phyloP scores from a whole-genome alignment of 2,888 invertebrate genomes.

The Eudasyphora cyanicolor region DNA sequence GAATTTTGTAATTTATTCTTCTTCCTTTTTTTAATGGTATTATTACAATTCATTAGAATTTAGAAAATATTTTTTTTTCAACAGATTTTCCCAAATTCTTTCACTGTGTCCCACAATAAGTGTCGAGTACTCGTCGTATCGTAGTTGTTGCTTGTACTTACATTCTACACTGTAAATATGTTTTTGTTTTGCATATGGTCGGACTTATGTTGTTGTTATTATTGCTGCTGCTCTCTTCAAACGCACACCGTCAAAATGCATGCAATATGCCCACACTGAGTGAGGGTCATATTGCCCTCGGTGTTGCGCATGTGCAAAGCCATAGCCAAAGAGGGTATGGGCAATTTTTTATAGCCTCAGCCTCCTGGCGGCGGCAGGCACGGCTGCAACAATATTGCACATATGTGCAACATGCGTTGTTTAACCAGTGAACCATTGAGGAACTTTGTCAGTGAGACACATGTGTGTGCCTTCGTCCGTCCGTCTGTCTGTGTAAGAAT shows the following conservation, averaged over 20 bases:
- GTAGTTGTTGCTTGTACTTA: not conserved
- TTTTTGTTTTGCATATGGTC: constrained; percentile 36
- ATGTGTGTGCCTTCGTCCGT: constrained; percentile 20
- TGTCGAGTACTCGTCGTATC: not conserved
- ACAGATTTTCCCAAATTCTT: too few species aligned
- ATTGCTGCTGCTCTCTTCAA: constrained; percentile 3
- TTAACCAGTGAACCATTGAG: constrained; percentile 38
- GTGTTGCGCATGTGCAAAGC: constrained; percentile 14
- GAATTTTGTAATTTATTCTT: too few species aligned
- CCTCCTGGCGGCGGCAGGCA: not conserved
- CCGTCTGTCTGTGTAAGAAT: constrained; percentile 24
- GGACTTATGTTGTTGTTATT: not conserved
- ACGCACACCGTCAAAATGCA: not conserved
- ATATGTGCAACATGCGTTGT: constrained; percentile 62
- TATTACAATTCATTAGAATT: too few species aligned
- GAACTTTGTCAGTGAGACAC: constrained; percentile 18
- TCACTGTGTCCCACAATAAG: too few species aligned
- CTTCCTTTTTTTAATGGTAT: too few species aligned
- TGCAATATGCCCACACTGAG: not conserved
- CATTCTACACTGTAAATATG: constrained; percentile 51
- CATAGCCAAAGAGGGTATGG: too few species aligned
- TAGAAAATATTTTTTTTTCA: too few species aligned
- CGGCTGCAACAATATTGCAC: constrained; percentile 66
- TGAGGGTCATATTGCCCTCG: not conserved
- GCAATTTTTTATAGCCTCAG: too few species aligned